These are phyloP conservation scores for Urocyon cinereoargenteus DNA, from an alignment of 2,797 vertebrate genomes.

Conservation along the genomic window DNA sequence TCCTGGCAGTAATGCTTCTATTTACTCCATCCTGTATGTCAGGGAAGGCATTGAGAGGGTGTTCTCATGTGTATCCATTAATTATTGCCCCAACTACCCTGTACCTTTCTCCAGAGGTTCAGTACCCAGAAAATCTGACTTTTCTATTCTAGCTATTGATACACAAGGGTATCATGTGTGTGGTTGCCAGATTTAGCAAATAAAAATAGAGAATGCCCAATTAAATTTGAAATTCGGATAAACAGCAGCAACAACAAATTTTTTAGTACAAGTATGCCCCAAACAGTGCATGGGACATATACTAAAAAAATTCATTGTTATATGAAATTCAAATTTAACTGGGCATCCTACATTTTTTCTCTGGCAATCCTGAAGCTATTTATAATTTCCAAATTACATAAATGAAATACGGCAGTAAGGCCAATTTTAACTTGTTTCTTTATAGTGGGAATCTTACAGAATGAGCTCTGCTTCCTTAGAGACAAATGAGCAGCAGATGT, in stretches of 20 bases:
- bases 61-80: not conserved
- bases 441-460: conserved; percentile 30
- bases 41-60: not conserved
- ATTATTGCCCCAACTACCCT: not conserved
- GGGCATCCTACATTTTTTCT: conserved; percentile 4
- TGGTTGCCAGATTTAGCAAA: conserved; percentile 22
- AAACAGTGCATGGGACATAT: not conserved
- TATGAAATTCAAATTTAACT: conserved; percentile 51
- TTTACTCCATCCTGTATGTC: not conserved
- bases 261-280: not conserved
- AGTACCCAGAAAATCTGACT: not conserved
- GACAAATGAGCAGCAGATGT: conserved; percentile 53
- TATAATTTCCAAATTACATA: conserved; percentile 44
- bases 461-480: conserved; percentile 9
- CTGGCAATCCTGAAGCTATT: not conserved
- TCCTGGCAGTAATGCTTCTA: not conserved
- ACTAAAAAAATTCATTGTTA: not conserved
- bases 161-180: not conserved
- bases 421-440: conserved; percentile 60
- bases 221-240: conserved; percentile 44
- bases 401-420: conserved; percentile 23
- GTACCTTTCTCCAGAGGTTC: not conserved
- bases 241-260: not conserved
- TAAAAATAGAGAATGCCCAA: not conserved
- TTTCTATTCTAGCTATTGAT: conserved; percentile 16